Conservation (phyloP, 2,113 vertebrate species). For the Calidris pygmaea region DNA sequence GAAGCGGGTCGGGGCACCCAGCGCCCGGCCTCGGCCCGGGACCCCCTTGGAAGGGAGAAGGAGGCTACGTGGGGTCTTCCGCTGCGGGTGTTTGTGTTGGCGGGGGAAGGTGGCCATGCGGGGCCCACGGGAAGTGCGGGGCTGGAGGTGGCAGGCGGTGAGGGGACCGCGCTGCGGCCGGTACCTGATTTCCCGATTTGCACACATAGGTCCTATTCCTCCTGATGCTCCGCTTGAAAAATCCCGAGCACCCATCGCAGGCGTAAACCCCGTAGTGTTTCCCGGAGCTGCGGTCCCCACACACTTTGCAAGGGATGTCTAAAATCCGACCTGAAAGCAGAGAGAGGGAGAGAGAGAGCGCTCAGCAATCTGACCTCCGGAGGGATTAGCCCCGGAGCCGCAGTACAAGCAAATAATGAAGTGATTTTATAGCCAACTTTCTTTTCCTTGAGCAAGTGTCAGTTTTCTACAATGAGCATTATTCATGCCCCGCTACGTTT, state of each 20-base stretch:
- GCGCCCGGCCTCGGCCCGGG: background rate
- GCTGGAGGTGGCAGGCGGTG: background rate
- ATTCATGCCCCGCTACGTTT: slow-evolving; percentile 77
- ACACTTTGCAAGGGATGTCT: slow-evolving; percentile 99
- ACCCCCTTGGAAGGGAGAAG: background rate
- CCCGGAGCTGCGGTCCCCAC: slow-evolving; percentile 95
- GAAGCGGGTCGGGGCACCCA: background rate
- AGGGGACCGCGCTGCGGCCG: background rate
- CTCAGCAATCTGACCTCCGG: slow-evolving; percentile 73
- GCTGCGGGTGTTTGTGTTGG: background rate
- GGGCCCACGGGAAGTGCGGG: background rate
- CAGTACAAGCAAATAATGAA: slow-evolving; percentile 78
- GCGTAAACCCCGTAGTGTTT: slow-evolving; percentile 99
- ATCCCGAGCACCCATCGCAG: slow-evolving; percentile 97
- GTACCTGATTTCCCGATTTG: slow-evolving; percentile 98
- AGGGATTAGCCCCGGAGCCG: slow-evolving; percentile 71
- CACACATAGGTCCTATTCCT: slow-evolving; percentile 97
- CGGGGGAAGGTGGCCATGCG: too few species aligned
- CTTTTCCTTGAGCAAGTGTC: slow-evolving; percentile 78
- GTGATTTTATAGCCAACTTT: slow-evolving; percentile 80
- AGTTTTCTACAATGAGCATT: slow-evolving; percentile 78
- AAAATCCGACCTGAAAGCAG: slow-evolving; percentile 90
- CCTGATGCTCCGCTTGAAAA: slow-evolving; percentile 98
- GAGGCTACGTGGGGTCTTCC: background rate
- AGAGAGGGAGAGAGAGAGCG: background rate